phyloP scores from a whole-genome alignment of 2,797 vertebrate species.

The Arrhamphus sclerolepis region DNA sequence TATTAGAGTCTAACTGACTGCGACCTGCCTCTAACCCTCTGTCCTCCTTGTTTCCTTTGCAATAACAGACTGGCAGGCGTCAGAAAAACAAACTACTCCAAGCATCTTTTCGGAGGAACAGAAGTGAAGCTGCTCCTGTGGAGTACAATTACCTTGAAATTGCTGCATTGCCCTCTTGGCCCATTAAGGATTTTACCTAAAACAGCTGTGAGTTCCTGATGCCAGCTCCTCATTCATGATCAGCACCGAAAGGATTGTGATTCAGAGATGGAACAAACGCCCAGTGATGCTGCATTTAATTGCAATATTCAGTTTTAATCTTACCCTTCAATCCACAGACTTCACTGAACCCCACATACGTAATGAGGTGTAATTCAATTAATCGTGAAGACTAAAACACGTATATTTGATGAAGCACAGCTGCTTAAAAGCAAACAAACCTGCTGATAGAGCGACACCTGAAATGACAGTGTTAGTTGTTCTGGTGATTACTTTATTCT shows the following conservation, averaged over 20 bases:
- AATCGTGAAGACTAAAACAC: conserved; percentile 33
- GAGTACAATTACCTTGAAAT: conserved; percentile 64
- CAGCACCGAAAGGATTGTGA: conserved; percentile 23
- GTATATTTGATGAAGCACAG: conserved; percentile 33
- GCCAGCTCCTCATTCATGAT: conserved; percentile 13
- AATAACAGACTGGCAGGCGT: conserved; percentile 59
- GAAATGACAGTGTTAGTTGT: conserved; percentile 20
- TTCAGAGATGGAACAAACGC: conserved; percentile 18
- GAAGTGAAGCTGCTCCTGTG: conserved; percentile 64
- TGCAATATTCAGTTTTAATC: conserved; percentile 29
- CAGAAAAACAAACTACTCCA: conserved; percentile 50
- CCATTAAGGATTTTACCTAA: conserved; percentile 61
- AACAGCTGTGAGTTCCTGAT: conserved; percentile 67
- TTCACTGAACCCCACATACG: conserved; percentile 13
- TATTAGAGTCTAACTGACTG: conserved; percentile 29
- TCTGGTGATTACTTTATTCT: background rate
- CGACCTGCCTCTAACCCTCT: conserved; percentile 53
- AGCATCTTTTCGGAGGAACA: conserved; percentile 43
- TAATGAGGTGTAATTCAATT: conserved; percentile 50
- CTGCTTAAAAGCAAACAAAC: conserved; percentile 31
- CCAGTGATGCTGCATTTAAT: background rate
- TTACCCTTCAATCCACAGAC: conserved; percentile 19
- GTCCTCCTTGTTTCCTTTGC: conserved; percentile 55
- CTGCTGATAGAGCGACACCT: conserved; percentile 33
- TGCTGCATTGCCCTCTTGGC: conserved; percentile 62